Evolutionary conservation across 1,140 invertebrate species (phyloP).

Genomic region (Calliopsis andreniformis): DNA sequence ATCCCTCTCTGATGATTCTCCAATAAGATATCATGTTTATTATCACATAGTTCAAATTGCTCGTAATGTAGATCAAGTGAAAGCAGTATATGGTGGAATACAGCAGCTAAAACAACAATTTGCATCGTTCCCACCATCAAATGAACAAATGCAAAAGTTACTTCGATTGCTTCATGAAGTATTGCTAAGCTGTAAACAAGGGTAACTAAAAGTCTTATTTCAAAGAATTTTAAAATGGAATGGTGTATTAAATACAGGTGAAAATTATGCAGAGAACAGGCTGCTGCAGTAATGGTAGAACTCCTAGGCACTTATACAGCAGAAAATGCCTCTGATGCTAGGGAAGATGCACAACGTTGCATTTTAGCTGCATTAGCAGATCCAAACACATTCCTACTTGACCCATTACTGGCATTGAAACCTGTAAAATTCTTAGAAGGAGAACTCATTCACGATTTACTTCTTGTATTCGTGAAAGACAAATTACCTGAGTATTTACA

Average conservation of each 20-base stretch:
- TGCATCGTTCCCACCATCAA: slow-evolving; percentile 90
- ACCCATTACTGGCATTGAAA: slow-evolving; percentile 95
- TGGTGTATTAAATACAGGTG: neutral
- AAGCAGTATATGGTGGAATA: slow-evolving; percentile 90
- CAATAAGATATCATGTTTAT: slow-evolving; percentile 95
- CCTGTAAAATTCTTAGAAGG: slow-evolving; percentile 98
- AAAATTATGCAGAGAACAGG: slow-evolving; percentile 87
- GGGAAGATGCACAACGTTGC: slow-evolving; percentile 98
- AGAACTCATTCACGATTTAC: slow-evolving; percentile 96
- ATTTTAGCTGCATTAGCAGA: slow-evolving; percentile 97
- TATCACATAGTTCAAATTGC: slow-evolving; percentile 94
- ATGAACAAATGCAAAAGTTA: slow-evolving; percentile 96
- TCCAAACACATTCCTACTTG: slow-evolving; percentile 96
- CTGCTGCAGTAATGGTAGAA: slow-evolving; percentile 98
- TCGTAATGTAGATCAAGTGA: slow-evolving; percentile 91
- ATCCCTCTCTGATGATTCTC: slow-evolving; percentile 91
- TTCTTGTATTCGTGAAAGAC: slow-evolving; percentile 98
- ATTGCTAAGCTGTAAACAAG: slow-evolving; percentile 87
- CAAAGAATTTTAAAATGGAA: neutral
- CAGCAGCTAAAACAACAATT: slow-evolving; percentile 93
- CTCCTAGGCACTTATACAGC: slow-evolving; percentile 97
- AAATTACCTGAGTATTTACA: slow-evolving; percentile 94
- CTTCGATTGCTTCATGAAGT: slow-evolving; percentile 95
- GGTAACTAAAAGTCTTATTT: slow-evolving; percentile 75
- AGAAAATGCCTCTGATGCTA: slow-evolving; percentile 97